Conservation (phyloP, 1,140 invertebrate genomes). For the Pachypeltis micranthus region DNA sequence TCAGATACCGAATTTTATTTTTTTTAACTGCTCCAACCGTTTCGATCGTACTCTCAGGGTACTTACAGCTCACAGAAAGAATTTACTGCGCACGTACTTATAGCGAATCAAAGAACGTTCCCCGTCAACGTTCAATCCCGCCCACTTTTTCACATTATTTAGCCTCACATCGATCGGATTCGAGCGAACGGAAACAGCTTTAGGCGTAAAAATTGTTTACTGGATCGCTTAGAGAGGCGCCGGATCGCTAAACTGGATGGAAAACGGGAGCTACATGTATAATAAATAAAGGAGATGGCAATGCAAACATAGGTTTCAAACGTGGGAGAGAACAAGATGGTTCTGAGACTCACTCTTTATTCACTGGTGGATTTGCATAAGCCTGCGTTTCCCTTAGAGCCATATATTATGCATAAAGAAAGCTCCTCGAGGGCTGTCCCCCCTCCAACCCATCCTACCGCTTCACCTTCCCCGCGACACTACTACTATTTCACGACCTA, state of each 20-base stretch:
- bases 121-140: no score
- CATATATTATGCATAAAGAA: conserved; percentile 20
- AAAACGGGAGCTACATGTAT: conserved; percentile 4
- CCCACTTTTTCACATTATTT: no score
- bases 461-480: background rate
- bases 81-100: no score
- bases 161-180: no score
- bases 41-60: no score
- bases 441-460: background rate
- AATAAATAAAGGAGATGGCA: background rate
- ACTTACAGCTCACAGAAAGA: no score
- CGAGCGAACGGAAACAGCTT: no score
- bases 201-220: conserved; percentile 8
- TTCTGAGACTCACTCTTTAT: conserved; percentile 7
- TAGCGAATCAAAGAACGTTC: no score
- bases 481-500: no score
- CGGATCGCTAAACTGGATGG: background rate
- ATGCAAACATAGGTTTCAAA: conserved; percentile 6
- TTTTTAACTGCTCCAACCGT: no score
- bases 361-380: conserved; percentile 15
- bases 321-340: conserved; percentile 9
- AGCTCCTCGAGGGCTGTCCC: background rate
- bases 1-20: no score
- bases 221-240: background rate
- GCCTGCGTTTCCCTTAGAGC: conserved; percentile 14